A percentile compares a stretch with the other conserved stretches of the same genome.
Conservation (phyloP, 2,113 vertebrate species). For the Archocentrus centrarchus region DNA sequence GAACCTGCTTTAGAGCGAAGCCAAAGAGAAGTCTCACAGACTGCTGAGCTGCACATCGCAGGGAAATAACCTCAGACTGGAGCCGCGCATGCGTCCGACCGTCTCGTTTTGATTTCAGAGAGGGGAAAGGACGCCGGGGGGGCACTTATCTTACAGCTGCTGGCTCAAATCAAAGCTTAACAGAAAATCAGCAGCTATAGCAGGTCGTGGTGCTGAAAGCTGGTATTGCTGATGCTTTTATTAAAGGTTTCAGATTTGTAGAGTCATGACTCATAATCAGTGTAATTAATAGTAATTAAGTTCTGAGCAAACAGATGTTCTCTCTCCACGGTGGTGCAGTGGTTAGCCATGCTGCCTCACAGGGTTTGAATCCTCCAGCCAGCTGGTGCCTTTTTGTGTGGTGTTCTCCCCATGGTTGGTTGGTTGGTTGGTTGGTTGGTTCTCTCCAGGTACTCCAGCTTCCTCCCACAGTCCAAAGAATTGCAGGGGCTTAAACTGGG, state of each 20-base stretch:
- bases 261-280: rapidly evolving
- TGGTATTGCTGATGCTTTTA: neutral
- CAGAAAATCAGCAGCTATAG: no score
- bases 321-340: neutral
- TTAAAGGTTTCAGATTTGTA: neutral
- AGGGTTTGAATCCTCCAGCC: neutral
- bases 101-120: neutral
- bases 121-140: no score
- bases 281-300: neutral
- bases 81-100: neutral
- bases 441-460: neutral
- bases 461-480: no score
- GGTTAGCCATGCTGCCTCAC: neutral
- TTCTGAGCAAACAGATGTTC: neutral
- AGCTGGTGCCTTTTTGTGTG: neutral
- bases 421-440: neutral
- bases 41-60: neutral
- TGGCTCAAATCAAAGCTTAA: no score
- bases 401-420: neutral
- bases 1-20: conserved; percentile 52
- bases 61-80: conserved; percentile 39
- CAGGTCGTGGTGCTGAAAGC: neutral
- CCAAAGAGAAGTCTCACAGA: conserved; percentile 29
- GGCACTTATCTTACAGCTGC: no score
- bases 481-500: neutral